Evolutionary conservation across 2,797 vertebrate genomes (phyloP).

Genomic region (Hemitrygon akajei): DNA sequence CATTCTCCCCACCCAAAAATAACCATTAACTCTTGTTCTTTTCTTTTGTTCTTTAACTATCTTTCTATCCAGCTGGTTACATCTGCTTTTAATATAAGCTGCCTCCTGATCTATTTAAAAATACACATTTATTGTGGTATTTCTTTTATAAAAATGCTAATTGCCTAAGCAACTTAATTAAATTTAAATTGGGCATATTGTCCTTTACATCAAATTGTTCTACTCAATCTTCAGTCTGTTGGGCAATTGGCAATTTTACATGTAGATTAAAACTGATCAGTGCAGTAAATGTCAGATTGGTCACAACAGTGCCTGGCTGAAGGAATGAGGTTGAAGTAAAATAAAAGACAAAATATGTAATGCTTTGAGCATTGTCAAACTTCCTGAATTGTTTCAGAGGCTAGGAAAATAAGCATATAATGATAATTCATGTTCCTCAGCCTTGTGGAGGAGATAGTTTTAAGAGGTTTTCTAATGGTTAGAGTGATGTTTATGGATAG

Average conservation of each 20-base stretch:
- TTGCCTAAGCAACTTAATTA: too few relatives aligned
- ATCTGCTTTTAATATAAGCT: neutral
- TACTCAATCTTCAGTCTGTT: neutral
- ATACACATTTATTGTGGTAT: neutral
- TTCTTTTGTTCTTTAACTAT: neutral
- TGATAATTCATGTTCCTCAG: neutral
- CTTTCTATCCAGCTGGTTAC: neutral
- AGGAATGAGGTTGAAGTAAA: neutral
- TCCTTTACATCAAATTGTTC: neutral
- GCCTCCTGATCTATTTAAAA: neutral
- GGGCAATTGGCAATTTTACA: neutral
- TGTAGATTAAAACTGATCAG: neutral
- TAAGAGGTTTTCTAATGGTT: neutral
- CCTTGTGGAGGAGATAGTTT: neutral
- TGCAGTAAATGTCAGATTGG: neutral
- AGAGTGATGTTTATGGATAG: neutral
- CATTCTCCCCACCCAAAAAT: neutral
- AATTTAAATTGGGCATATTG: neutral
- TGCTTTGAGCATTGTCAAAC: neutral
- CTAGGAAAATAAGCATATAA: neutral
- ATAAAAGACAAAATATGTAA: neutral
- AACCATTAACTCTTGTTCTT: neutral
- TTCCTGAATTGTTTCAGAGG: neutral
- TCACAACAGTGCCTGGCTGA: neutral
- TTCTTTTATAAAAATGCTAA: neutral